Conservation (phyloP, 2,888 invertebrate species). For the Petrolisthes manimaculis region DNA sequence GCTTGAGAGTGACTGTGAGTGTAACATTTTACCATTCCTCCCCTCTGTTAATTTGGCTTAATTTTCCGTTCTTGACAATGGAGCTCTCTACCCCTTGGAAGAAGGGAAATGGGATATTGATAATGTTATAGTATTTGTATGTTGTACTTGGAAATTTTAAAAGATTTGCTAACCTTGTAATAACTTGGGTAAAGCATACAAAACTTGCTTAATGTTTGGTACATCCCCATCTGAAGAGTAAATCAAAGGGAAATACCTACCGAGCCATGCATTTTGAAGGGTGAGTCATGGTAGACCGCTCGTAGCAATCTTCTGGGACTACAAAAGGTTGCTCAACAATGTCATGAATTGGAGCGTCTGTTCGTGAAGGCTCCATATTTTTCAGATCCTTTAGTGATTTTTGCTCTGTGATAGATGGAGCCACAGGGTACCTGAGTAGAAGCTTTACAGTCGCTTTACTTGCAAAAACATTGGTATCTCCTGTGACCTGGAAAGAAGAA, state of each 20-base stretch:
- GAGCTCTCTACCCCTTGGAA: no score
- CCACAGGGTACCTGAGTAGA: slow-evolving; percentile 19
- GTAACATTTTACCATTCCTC: no score
- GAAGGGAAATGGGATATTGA: background rate
- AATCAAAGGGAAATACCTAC: slow-evolving; percentile 5
- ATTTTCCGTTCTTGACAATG: no score
- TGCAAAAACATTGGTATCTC: slow-evolving; percentile 42
- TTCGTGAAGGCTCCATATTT: slow-evolving; percentile 15
- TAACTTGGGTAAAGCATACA: no score
- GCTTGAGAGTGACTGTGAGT: no score
- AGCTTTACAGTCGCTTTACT: slow-evolving; percentile 39
- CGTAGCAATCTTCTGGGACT: slow-evolving; percentile 5
- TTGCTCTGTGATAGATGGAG: background rate
- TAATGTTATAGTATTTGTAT: no score
- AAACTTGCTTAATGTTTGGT: no score
- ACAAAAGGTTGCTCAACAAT: slow-evolving; percentile 24
- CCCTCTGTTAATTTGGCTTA: no score
- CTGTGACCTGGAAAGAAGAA: slow-evolving; percentile 40
- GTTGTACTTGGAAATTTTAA: no score
- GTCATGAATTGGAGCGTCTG: background rate
- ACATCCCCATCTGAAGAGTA: no score
- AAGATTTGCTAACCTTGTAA: no score
- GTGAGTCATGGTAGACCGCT: background rate
- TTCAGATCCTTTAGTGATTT: background rate
- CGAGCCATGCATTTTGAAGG: slow-evolving; percentile 32